These are phyloP conservation scores for Lordiphosa stackelbergi DNA, from an alignment of 1,140 invertebrate species.

Conservation along the genomic window DNA sequence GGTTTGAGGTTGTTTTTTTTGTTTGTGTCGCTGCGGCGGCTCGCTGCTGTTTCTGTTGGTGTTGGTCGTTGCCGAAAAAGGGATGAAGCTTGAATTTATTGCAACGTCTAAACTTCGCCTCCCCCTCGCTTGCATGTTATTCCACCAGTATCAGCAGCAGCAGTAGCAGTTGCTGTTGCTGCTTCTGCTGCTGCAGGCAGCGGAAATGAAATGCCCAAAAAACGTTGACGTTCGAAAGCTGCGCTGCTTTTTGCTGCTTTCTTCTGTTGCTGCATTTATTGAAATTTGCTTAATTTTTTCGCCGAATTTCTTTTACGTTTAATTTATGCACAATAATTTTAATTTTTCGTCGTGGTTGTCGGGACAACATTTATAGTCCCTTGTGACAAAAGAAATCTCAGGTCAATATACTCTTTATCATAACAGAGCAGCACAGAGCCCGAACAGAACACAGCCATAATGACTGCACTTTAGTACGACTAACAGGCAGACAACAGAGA, in stretches of 20 bases:
- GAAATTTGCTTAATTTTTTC: slow-evolving; percentile 44
- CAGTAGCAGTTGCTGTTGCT: slow-evolving; percentile 2
- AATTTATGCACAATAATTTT: slow-evolving; percentile 52
- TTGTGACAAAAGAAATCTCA: slow-evolving; percentile 41
- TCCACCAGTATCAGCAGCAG: slow-evolving; percentile 3
- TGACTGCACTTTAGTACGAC: slow-evolving; percentile 19
- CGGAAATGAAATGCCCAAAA: slow-evolving; percentile 32
- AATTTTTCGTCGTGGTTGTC: slow-evolving; percentile 19
- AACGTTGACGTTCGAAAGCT: slow-evolving; percentile 6
- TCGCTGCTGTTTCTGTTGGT: slow-evolving; percentile 40
- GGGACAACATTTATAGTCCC: slow-evolving; percentile 20
- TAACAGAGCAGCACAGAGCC: slow-evolving; percentile 18
- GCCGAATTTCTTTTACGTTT: slow-evolving; percentile 32
- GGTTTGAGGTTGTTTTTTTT: slow-evolving; percentile 46
- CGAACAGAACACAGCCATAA: slow-evolving; percentile 19
- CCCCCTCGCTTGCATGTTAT: slow-evolving; percentile 9
- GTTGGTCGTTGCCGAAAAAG: slow-evolving; percentile 49
- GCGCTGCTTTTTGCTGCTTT: slow-evolving; percentile 19
- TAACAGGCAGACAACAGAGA: not conserved
- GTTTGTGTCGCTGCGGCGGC: slow-evolving; percentile 21
- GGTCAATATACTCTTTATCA: slow-evolving; percentile 46
- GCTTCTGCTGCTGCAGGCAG: slow-evolving; percentile 5
- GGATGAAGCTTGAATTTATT: slow-evolving; percentile 69
- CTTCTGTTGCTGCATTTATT: slow-evolving; percentile 28
- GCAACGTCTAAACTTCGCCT: slow-evolving; percentile 33